A percentile compares a stretch with the other conserved stretches of the same genome.
Evolutionary conservation across 1,140 invertebrate species (phyloP).

Genomic region (Leptinotarsa texana): DNA sequence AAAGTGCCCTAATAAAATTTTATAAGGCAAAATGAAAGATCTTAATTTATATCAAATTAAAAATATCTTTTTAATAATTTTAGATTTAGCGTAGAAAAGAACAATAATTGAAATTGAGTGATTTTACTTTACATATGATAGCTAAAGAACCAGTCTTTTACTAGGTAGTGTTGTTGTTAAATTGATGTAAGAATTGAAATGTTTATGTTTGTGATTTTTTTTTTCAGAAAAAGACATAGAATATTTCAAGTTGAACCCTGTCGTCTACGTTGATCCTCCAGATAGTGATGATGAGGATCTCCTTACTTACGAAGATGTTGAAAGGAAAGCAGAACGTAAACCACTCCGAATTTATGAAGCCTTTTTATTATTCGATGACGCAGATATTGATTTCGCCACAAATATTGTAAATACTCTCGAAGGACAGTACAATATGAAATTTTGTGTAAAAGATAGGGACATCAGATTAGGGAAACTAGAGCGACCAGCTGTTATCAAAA

Average conservation of each 20-base stretch:
- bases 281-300: conserved; percentile 40
- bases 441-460: conserved; percentile 71
- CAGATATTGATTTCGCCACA: conserved; percentile 66
- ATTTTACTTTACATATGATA: too few species aligned
- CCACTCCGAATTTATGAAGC: conserved; percentile 68
- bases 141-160: too few species aligned
- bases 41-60: too few species aligned
- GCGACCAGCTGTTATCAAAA: conserved; percentile 69
- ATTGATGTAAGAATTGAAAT: neutral
- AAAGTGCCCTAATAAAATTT: too few species aligned
- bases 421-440: conserved; percentile 63
- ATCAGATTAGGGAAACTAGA: conserved; percentile 68
- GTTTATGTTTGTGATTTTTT: conserved; percentile 12
- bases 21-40: too few species aligned
- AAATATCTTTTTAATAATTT: too few species aligned
- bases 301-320: conserved; percentile 59
- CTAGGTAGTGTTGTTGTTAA: conserved; percentile 11
- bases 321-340: conserved; percentile 57
- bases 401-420: conserved; percentile 67
- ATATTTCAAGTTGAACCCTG: conserved; percentile 43
- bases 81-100: too few species aligned
- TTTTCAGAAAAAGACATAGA: conserved; percentile 45
- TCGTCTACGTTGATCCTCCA: conserved; percentile 11
- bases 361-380: conserved; percentile 72
- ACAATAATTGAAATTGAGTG: too few species aligned